These are phyloP conservation scores for Ypsolopha sequella DNA, from an alignment of 2,888 invertebrate genomes.

Conservation along the genomic window DNA sequence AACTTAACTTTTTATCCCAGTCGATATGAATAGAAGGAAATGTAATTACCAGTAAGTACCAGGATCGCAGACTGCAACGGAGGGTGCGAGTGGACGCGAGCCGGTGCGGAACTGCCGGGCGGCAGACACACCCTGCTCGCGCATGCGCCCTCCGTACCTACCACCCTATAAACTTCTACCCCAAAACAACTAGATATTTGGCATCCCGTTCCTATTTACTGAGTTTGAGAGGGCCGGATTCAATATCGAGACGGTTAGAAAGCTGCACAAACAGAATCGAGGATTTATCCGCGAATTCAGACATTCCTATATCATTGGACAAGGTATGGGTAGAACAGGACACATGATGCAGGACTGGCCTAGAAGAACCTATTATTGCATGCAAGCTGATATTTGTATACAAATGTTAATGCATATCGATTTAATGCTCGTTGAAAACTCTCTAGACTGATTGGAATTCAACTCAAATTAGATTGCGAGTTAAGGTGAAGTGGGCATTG, in stretches of 20 bases:
- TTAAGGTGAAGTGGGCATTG: too few relatives aligned
- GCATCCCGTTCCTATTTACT: too few relatives aligned
- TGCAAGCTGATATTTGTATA: too few relatives aligned
- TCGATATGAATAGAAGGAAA: not conserved
- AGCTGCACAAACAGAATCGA: not conserved
- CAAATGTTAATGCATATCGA: too few relatives aligned
- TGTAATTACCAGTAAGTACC: constrained; percentile 1
- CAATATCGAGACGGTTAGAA: too few relatives aligned
- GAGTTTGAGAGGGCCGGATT: too few relatives aligned
- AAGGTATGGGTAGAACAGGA: not conserved
- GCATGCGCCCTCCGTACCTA: constrained; percentile 41
- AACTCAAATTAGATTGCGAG: too few relatives aligned
- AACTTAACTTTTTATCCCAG: too few relatives aligned
- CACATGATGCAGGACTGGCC: not conserved
- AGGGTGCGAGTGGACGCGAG: constrained; percentile 17
- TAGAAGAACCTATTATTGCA: too few relatives aligned
- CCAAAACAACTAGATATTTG: too few relatives aligned
- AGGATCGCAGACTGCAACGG: not conserved
- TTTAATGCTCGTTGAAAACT: too few relatives aligned
- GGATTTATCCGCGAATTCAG: not conserved
- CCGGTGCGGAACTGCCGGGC: constrained; percentile 48
- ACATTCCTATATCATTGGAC: not conserved
- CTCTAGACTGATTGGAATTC: too few relatives aligned
- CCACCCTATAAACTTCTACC: constrained; percentile 3
- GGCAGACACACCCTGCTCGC: constrained; percentile 59